Percentiles rank a stretch among this genome's conserved stretches.
phyloP scores from a whole-genome alignment of 2,113 vertebrate species.

The Mungos mungo region DNA sequence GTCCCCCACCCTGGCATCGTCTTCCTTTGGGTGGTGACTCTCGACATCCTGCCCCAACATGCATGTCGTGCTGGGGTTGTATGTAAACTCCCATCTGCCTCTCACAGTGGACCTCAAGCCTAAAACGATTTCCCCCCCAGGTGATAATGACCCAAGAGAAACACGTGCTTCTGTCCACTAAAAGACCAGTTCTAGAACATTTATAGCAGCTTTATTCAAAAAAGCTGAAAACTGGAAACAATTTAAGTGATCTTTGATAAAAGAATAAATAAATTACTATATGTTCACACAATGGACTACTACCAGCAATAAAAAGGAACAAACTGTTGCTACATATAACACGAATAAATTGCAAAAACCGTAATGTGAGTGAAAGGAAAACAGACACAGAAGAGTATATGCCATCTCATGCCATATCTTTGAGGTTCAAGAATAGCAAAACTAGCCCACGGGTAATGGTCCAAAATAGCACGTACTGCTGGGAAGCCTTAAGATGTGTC shows the following conservation, averaged over 20 bases:
- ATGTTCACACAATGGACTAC: background rate
- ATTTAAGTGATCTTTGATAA: background rate
- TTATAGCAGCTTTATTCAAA: background rate
- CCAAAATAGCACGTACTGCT: background rate
- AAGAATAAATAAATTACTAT: background rate
- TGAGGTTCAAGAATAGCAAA: slow-evolving; percentile 22
- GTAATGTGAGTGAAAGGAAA: background rate
- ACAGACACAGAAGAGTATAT: background rate
- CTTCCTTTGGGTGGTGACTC: background rate
- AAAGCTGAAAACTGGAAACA: background rate
- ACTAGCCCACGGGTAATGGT: background rate
- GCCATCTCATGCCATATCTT: background rate
- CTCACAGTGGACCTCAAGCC: background rate
- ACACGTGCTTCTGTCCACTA: background rate
- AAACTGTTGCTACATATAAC: background rate
- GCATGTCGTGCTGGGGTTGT: background rate
- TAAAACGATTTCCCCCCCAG: background rate
- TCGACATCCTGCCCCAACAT: background rate
- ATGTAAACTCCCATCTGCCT: background rate
- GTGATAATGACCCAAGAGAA: background rate
- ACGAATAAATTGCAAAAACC: background rate
- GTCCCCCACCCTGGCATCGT: background rate
- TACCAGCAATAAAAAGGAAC: background rate
- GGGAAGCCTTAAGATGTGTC: background rate
- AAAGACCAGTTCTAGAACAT: background rate